Percentiles rank a stretch among this genome's conserved stretches.
Conservation (phyloP, 2,888 invertebrate species). For the Drosophila neutralis region DNA sequence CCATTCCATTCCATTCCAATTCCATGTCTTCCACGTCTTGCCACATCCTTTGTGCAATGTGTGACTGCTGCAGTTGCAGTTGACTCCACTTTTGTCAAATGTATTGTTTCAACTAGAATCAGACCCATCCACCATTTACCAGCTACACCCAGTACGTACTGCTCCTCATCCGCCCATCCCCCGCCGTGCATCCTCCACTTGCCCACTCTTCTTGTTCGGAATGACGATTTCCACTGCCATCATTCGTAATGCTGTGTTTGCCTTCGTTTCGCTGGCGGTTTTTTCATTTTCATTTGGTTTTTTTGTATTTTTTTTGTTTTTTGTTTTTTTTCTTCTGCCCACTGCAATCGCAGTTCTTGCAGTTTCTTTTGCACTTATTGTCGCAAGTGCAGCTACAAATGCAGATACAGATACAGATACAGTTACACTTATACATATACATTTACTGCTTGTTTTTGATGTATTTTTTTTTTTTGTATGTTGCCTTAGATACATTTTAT, state of each 20-base stretch:
- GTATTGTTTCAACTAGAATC: constrained; percentile 72
- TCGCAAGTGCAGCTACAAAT: constrained; percentile 50
- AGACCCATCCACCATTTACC: constrained; percentile 29
- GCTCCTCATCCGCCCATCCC: neutral
- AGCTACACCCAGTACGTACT: neutral
- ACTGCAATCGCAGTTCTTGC: constrained; percentile 33
- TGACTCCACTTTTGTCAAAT: constrained; percentile 80
- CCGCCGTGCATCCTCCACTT: neutral
- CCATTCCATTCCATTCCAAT: neutral
- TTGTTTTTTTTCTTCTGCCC: constrained; percentile 11
- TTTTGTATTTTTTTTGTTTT: constrained; percentile 9
- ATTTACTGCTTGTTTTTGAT: constrained; percentile 5
- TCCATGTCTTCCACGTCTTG: constrained; percentile 2
- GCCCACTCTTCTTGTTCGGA: constrained; percentile 11
- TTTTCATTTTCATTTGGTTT: constrained; percentile 15
- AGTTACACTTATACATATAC: constrained; percentile 19
- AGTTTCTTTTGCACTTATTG: constrained; percentile 62
- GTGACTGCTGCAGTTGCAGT: constrained; percentile 76
- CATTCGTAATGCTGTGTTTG: constrained; percentile 46
- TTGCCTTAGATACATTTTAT: constrained; percentile 70
- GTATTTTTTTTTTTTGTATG: constrained; percentile 13
- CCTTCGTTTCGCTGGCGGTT: constrained; percentile 36
- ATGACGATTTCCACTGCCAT: constrained; percentile 33
- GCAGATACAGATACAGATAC: constrained; percentile 15
- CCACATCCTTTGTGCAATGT: constrained; percentile 69